Evolutionary conservation across 1,140 invertebrate species (phyloP), one percentile per base, ranked within the genome.

Genomic region (Adoxophyes honmai): DNA sequence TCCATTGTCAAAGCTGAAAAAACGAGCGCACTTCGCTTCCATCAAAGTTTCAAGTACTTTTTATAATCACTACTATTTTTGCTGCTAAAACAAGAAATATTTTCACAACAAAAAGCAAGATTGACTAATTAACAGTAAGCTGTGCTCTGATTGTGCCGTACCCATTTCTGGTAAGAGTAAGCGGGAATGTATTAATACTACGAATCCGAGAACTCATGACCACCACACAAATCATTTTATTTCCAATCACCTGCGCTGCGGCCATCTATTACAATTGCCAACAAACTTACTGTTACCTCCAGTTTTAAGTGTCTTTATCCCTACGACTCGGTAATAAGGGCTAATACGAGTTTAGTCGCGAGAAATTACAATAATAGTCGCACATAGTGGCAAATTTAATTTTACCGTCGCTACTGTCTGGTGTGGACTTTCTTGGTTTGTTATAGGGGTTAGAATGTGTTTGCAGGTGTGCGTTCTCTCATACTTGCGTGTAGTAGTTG

Each of bases 251-350:
- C 42, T 48, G 42, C 21, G 21, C 42, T 18, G 18, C 18, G 42
- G 42, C 11, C 42, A 48, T 48, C 42, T 48, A 48, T 48, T 48
- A 48, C 42, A 48, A 48, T 48, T 48, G 42, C 42, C 42, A 48
- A 28, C 42, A 48, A 48, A 28, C n/a, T 48, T 28, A 11, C 0
- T 21, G 11, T 48, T 48, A 28, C 42, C 18, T 9, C n/a, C 8
- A 48, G 4, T 7, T 48, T 48, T n/a, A 4, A 11, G 10, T n/a
- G 11, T 11, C 7, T 9, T 5, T 18, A 13, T 21, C 42, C 42
- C 21, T 48, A 5, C 10, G 10, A 0, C 4, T 48, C 11, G 2
- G 1, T 1, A 13, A 28, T 33, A 48, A 28, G 42, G 42, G 21
- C 28, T 48, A 48, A 48, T 21, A 48, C 28, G 21, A 8, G 21